Evolutionary conservation across 1,140 invertebrate genomes (phyloP).

Genomic region (Meloidogyne exigua): DNA sequence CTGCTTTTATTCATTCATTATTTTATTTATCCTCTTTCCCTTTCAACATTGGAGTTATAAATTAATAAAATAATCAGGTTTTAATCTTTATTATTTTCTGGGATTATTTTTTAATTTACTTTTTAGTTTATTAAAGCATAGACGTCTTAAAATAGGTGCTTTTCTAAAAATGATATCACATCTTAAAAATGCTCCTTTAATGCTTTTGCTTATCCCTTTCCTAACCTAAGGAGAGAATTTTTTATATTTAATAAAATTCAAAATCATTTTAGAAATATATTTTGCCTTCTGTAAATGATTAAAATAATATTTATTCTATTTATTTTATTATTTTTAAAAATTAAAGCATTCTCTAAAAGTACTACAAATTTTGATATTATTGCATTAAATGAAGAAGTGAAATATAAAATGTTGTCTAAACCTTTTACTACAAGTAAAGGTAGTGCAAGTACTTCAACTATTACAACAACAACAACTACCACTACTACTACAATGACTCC

Average conservation of each 20-base stretch:
- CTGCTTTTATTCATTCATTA: neutral
- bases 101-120: neutral
- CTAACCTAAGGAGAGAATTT: no score
- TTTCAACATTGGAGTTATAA: conserved; percentile 1
- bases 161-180: no score
- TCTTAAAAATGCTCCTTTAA: no score
- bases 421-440: neutral
- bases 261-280: neutral
- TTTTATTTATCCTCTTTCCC: neutral
- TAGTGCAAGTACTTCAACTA: neutral
- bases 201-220: no score
- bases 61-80: conserved; percentile 1
- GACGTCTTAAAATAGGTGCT: no score
- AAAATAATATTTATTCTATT: neutral
- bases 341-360: neutral
- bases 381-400: neutral
- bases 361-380: neutral
- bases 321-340: neutral
- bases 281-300: no score
- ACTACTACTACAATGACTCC: conserved; percentile 18
- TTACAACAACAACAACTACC: conserved; percentile 4
- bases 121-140: no score
- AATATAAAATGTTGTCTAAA: neutral
- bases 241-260: no score
- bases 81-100: neutral